Conservation (phyloP, 2,113 vertebrate genomes). For the Rhinopomastus cyanomelas region DNA sequence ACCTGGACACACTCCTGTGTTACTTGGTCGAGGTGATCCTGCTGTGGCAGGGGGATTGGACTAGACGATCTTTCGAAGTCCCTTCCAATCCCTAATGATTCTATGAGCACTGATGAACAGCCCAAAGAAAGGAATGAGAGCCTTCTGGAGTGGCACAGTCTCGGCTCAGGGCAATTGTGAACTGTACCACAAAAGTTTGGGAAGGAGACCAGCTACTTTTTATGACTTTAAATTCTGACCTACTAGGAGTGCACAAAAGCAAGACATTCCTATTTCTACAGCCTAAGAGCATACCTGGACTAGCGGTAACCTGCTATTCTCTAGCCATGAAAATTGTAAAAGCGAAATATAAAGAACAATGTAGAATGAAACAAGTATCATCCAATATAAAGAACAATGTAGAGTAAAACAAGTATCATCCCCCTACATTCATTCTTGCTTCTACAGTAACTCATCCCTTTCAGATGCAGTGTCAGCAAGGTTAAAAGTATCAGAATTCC, state of each 20-base stretch:
- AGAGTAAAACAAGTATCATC: neutral
- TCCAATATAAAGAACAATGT: neutral
- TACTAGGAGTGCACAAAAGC: neutral
- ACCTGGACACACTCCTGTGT: too few relatives aligned
- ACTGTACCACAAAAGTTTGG: neutral
- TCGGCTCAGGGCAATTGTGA: neutral
- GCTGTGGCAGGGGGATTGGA: too few relatives aligned
- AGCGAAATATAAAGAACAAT: neutral
- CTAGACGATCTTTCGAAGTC: too few relatives aligned
- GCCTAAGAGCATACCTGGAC: neutral
- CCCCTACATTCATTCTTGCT: neutral
- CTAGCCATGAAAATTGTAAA: neutral
- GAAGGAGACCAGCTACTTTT: neutral
- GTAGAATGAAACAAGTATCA: neutral
- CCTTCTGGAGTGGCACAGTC: neutral
- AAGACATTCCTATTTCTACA: neutral
- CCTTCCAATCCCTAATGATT: too few relatives aligned
- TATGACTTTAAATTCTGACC: neutral
- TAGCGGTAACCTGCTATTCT: neutral
- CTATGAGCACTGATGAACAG: neutral
- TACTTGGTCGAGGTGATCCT: too few relatives aligned
- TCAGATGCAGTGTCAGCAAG: neutral
- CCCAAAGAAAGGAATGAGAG: neutral
- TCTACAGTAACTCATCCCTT: neutral
- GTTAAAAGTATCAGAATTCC: neutral